Base-by-base conservation (phyloP, 2,797 vertebrate genomes). In the Platalea minor region DNA sequence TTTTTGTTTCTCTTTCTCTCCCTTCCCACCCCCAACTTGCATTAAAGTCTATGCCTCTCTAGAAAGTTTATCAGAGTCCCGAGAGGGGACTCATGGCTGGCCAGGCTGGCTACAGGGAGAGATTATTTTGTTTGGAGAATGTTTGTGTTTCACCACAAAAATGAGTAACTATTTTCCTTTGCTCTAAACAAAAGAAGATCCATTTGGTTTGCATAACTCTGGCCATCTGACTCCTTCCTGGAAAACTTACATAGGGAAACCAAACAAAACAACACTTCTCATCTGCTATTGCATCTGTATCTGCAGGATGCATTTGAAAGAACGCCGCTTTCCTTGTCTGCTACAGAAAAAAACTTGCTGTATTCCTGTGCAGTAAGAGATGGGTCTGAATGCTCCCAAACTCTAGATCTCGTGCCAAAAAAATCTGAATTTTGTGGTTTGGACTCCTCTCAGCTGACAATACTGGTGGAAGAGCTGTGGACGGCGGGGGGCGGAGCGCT, bases 161-260 rank as follows among this genome's bases (percentile, higher is more conserved):
- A 97, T 68, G 94, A 97, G 85, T 16, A 89, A 85, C 94, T 78
- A 43, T 85, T 86, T 50, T 57, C 87, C 74, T 45, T 41, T 11
- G 70, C 91, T 69, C 85, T 74, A 95, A 98, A 98, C 96, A 97
- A 96, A 98, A 78, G 96, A 91, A 23, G 81, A 81, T 91, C 94
- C 96, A 86, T 96, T 97, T 95, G 93, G 94, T 98, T 97, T 97
- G 97, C 97, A 97, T 96, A 97, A 97, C 80, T 86, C 93, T 19
- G 80, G 57, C 95, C 97, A 96, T 97, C 95, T 87, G 97, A 94
- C 88, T 96, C 88, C 94, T 96, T 97, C 97, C 97, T 97, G 98
- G 97, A 98, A 96, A 51, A 56, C 93, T 50, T 64, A 83, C 90
- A 46, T 46, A 43, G 95, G 87, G 93, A 90, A 95, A 95, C 83